phyloP scores from a whole-genome alignment of 2,113 vertebrate genomes.

The Motacilla tschutschensis region DNA sequence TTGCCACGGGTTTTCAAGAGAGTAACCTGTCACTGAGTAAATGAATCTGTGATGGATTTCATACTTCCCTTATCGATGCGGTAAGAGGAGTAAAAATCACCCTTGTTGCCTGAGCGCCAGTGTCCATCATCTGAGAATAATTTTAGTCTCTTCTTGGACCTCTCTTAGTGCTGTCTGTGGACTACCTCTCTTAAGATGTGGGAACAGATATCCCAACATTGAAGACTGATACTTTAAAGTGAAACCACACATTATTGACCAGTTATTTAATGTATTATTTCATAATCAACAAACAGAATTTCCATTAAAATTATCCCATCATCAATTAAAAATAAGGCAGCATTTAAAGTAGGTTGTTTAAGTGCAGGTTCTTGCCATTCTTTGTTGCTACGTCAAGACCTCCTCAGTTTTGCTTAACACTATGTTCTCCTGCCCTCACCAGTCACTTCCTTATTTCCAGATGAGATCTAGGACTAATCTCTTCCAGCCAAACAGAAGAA shows the following conservation, averaged over 20 bases:
- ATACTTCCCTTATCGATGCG: background rate
- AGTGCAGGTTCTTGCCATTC: background rate
- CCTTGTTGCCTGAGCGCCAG: background rate
- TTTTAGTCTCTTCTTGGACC: background rate
- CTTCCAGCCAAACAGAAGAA: background rate
- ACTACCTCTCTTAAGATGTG: background rate
- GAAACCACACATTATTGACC: background rate
- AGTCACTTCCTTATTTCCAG: background rate
- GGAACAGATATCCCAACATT: accelerated
- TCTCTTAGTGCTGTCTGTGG: background rate
- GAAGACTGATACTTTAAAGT: background rate
- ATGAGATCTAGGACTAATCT: background rate
- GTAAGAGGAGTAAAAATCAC: background rate
- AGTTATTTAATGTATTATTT: background rate
- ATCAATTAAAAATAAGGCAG: background rate
- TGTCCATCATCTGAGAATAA: background rate
- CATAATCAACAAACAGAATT: background rate
- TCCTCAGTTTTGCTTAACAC: background rate
- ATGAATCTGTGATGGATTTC: background rate
- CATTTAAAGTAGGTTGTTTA: background rate
- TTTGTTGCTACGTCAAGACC: background rate
- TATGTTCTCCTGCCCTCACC: background rate
- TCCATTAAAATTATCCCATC: background rate
- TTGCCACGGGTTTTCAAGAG: background rate
- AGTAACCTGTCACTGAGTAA: background rate